Evolutionary conservation across 2,888 invertebrate species (phyloP).

Genomic region (Eueremaeus valkanovi): DNA sequence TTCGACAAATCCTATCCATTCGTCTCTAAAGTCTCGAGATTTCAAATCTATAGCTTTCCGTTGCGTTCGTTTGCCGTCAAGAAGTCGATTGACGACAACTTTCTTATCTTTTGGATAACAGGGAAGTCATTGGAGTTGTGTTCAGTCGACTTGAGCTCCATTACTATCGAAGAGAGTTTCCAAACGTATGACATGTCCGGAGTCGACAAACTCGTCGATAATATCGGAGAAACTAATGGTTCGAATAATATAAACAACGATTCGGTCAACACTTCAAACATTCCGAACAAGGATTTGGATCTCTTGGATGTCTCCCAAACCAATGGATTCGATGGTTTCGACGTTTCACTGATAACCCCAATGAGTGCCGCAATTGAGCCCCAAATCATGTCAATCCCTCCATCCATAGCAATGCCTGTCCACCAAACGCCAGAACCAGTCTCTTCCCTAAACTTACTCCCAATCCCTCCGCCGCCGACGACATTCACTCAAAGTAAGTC

Average conservation of each 20-base stretch:
- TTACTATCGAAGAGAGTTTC: conserved; percentile 11
- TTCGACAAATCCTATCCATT: conserved; percentile 20
- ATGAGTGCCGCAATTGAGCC: neutral
- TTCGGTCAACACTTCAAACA: neutral
- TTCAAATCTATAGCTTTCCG: conserved; percentile 34
- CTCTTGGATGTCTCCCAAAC: neutral
- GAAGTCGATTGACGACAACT: conserved; percentile 11
- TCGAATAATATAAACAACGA: neutral
- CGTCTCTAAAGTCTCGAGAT: conserved; percentile 36
- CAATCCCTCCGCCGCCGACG: neutral
- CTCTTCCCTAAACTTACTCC: neutral
- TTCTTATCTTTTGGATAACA: conserved; percentile 39
- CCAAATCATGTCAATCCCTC: neutral
- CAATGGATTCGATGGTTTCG: conserved; percentile 19
- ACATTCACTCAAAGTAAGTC: neutral
- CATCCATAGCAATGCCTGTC: neutral
- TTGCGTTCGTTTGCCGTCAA: conserved; percentile 33
- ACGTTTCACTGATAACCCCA: neutral
- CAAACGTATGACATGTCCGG: neutral
- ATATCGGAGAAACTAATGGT: neutral
- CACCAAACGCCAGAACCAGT: neutral
- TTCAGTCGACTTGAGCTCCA: conserved; percentile 1
- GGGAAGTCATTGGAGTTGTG: conserved; percentile 33
- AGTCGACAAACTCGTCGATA: neutral
- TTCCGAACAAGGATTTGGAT: neutral